Evolutionary conservation across 2,113 vertebrate species (phyloP).

Genomic region (Balaeniceps rex): DNA sequence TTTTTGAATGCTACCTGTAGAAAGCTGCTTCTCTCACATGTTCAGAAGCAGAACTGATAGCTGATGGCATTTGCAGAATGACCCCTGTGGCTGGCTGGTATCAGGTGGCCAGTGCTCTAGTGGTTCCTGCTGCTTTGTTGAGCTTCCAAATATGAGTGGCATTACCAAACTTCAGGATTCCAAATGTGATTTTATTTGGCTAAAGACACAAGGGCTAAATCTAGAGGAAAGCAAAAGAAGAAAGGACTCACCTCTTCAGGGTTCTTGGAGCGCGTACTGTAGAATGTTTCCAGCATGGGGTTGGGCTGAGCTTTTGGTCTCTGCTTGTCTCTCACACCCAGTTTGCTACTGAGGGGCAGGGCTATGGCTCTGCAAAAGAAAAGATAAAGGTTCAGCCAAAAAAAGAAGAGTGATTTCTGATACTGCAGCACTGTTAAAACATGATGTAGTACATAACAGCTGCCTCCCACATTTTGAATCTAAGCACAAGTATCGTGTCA

Average conservation of each 20-base stretch:
- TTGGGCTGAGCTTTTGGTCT: conserved; percentile 62
- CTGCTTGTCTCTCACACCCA: conserved; percentile 80
- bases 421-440: neutral
- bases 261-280: conserved; percentile 53
- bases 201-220: neutral
- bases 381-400: neutral
- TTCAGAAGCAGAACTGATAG: neutral
- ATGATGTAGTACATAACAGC: neutral
- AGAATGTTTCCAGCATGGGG: conserved; percentile 80
- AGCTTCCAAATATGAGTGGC: neutral
- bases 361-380: conserved; percentile 73
- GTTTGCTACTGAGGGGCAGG: conserved; percentile 74
- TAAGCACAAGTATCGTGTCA: neutral
- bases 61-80: neutral
- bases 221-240: neutral
- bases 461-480: neutral
- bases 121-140: neutral
- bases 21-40: neutral
- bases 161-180: neutral
- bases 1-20: neutral
- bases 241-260: conserved; percentile 70
- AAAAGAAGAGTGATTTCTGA: neutral
- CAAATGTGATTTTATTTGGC: neutral
- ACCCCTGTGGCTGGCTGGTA: neutral
- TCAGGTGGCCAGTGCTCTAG: neutral